Base-by-base conservation (phyloP, 2,113 vertebrate genomes). In the Ovis canadensis region DNA sequence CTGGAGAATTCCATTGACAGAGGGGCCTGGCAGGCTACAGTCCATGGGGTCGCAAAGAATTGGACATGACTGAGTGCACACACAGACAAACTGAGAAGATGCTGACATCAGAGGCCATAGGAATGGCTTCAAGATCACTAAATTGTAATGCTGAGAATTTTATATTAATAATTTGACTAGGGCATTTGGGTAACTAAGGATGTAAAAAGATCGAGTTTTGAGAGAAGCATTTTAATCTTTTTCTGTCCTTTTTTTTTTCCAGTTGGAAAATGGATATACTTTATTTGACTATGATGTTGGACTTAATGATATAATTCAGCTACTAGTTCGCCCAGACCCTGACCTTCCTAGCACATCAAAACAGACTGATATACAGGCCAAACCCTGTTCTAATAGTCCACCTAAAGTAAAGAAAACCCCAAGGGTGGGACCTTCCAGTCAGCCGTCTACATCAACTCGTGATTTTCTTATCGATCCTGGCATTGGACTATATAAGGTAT, bases 201-300 rank as follows among this genome's bases (percentile, higher is more conserved):
- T 92, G 23, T 50, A 78, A 71, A 84, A 97, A 91, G 19, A 83
- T 36, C 16, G 81, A 45, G 27, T 77, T 90, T 95, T 98, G 33
- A 96, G 45, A 91, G 43, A 96, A 89, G 17, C 14, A 54, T 92
- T 96, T 98, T 80, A 92, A 45, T 94, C 25, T 90, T 96, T 97
- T 96, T 96, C 29, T 94, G 1, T 78, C 98, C 80, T 83, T 98
- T 98, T 93, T 93, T 98, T 97, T 98, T 98, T 77, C 93, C 98
- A 99, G 99, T 99, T 99, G 99, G 99, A 99, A 99, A 99, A 99
- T 99, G 99, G 99, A 98, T 99, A 99, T 98, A 99, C 99, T 59
- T 99, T 99, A 96, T 99, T 99, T 98, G 99, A 99, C 98, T 99
- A 99, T 98, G 99, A 99, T 97, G 99, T 99, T 97, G 99, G 99